These are phyloP conservation scores for Patella caerulea DNA, from an alignment of 2,888 invertebrate species.

Conservation along the genomic window DNA sequence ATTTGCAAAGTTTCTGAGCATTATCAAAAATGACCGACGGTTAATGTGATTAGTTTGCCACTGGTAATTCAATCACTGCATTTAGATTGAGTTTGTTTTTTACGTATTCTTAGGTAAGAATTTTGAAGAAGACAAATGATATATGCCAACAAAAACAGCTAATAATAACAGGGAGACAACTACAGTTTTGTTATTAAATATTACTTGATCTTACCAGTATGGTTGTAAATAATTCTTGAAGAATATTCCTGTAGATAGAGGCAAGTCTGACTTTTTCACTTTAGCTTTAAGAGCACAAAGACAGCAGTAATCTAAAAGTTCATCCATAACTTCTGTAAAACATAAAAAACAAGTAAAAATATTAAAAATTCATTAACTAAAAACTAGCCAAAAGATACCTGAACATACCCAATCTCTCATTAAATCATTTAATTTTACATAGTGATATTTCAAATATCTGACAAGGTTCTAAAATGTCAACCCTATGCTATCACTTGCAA, in stretches of 20 bases:
- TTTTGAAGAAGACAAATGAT: too few species aligned
- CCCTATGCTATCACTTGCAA: too few species aligned
- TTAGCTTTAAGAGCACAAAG: slow-evolving; percentile 84
- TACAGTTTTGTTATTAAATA: neutral
- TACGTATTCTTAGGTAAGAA: too few species aligned
- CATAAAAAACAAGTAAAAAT: neutral
- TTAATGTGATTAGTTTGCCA: too few species aligned
- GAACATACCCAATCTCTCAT: too few species aligned
- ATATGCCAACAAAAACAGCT: neutral
- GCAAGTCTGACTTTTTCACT: slow-evolving; percentile 81
- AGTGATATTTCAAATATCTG: too few species aligned
- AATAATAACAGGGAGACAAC: neutral
- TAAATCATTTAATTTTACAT: too few species aligned
- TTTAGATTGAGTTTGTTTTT: too few species aligned
- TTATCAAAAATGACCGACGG: too few species aligned
- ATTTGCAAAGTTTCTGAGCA: too few species aligned
- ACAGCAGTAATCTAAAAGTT: slow-evolving; percentile 82
- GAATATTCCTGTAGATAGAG: slow-evolving; percentile 86
- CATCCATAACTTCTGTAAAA: slow-evolving; percentile 77
- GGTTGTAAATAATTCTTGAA: slow-evolving; percentile 80
- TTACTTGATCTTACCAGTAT: slow-evolving; percentile 53
- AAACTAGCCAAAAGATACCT: neutral
- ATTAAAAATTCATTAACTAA: neutral
- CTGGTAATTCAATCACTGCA: too few species aligned
- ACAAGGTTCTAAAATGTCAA: too few species aligned